Evolutionary conservation across 1,140 invertebrate species (phyloP).

Genomic region (Aleiodes sp.): DNA sequence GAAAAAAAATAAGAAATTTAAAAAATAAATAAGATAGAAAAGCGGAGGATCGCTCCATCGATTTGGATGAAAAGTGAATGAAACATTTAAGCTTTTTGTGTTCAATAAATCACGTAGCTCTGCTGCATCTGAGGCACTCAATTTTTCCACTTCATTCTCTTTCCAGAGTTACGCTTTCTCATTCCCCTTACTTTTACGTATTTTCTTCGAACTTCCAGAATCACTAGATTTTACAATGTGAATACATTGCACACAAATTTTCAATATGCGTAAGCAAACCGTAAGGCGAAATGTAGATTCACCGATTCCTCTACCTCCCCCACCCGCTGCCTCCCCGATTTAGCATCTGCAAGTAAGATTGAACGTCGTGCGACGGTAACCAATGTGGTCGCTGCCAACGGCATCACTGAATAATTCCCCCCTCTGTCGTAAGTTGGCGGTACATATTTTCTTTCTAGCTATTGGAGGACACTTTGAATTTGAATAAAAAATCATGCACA

Average conservation of each 20-base stretch:
- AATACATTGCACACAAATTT: slow-evolving; percentile 12
- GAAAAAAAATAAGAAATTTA: too few species aligned
- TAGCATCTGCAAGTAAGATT: slow-evolving; percentile 30
- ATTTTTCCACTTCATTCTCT: slow-evolving; percentile 25
- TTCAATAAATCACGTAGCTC: slow-evolving; percentile 7
- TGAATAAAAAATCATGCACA: too few species aligned
- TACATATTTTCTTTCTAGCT: too few species aligned
- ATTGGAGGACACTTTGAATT: too few species aligned
- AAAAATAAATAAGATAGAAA: too few species aligned
- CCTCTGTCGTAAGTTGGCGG: too few species aligned
- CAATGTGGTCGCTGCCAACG: slow-evolving; percentile 6
- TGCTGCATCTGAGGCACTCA: neutral
- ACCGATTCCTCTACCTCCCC: neutral
- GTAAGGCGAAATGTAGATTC: slow-evolving; percentile 28
- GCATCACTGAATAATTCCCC: neutral
- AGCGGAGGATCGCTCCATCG: neutral
- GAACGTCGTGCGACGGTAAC: slow-evolving; percentile 3
- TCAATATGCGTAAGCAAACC: slow-evolving; percentile 24
- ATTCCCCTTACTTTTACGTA: slow-evolving; percentile 12
- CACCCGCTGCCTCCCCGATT: too few species aligned
- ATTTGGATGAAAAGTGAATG: neutral
- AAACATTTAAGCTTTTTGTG: neutral
- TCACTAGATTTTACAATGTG: too few species aligned
- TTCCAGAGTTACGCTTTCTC: slow-evolving; percentile 26
- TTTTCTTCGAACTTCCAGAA: too few species aligned